Percentiles rank a stretch among this genome's conserved stretches.
Evolutionary conservation across 2,797 vertebrate genomes (phyloP).

Genomic region (Pangasius djambal): DNA sequence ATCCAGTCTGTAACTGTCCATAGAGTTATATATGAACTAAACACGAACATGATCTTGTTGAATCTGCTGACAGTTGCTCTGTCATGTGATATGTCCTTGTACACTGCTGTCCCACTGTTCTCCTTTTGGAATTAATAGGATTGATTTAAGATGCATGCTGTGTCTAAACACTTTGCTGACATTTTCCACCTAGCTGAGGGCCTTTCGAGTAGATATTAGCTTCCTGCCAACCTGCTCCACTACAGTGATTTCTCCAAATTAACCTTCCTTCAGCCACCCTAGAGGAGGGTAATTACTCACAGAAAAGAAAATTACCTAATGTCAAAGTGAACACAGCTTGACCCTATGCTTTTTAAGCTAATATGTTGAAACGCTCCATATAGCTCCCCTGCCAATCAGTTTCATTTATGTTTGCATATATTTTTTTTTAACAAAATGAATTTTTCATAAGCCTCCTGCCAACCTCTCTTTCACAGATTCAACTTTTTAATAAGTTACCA

Average conservation of each 20-base stretch:
- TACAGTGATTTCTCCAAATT: conserved; percentile 44
- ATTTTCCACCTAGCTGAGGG: conserved; percentile 25
- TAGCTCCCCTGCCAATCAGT: conserved; percentile 30
- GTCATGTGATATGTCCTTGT: not conserved
- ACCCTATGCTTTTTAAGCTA: conserved; percentile 35
- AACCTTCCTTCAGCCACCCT: conserved; percentile 41
- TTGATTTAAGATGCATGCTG: conserved; percentile 31
- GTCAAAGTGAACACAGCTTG: conserved; percentile 25
- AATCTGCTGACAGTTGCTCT: not conserved
- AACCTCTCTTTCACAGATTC: not conserved
- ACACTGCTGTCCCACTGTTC: not conserved
- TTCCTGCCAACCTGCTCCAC: conserved; percentile 40
- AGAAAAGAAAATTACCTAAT: conserved; percentile 49
- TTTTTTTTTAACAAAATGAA: not conserved
- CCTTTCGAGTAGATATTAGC: conserved; percentile 50
- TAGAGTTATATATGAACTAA: not conserved
- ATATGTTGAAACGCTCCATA: conserved; percentile 39
- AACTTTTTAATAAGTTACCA: not conserved
- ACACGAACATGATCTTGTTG: not conserved
- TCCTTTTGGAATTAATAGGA: conserved; percentile 34
- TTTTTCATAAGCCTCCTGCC: not conserved
- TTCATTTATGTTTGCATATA: conserved; percentile 30
- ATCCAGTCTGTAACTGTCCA: not conserved
- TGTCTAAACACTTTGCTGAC: conserved; percentile 47
- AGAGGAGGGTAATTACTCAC: conserved; percentile 44